Conservation (phyloP, 2,888 invertebrate species). For the Drosophila sordidula region DNA sequence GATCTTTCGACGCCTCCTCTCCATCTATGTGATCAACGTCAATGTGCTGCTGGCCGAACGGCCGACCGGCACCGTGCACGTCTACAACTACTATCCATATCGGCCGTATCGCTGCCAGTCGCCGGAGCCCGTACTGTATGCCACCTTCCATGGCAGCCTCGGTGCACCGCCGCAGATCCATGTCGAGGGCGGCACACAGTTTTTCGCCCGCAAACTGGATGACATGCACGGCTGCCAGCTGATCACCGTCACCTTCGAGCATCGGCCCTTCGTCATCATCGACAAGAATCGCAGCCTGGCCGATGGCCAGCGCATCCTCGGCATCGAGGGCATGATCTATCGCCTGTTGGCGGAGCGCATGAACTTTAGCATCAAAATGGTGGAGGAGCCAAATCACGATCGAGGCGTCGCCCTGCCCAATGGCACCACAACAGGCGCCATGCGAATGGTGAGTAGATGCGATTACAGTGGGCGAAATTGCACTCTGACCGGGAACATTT, state of each 20-base stretch:
- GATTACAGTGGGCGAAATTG: neutral
- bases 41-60: slow-evolving; percentile 69
- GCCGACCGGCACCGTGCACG: slow-evolving; percentile 43
- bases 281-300: slow-evolving; percentile 20
- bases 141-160: slow-evolving; percentile 59
- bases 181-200: slow-evolving; percentile 29
- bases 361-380: slow-evolving; percentile 79
- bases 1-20: slow-evolving; percentile 79
- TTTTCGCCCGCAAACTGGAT: slow-evolving; percentile 72
- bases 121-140: slow-evolving; percentile 64
- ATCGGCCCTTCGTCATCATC: slow-evolving; percentile 73
- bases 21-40: slow-evolving; percentile 78
- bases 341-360: slow-evolving; percentile 71
- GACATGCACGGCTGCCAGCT: slow-evolving; percentile 81
- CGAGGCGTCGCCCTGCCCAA: slow-evolving; percentile 72
- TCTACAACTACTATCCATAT: slow-evolving; percentile 82
- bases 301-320: slow-evolving; percentile 49
- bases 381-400: slow-evolving; percentile 29
- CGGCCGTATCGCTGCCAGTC: slow-evolving; percentile 68
- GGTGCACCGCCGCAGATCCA: slow-evolving; percentile 34
- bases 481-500: too few species aligned
- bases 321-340: slow-evolving; percentile 82
- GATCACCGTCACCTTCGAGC: slow-evolving; percentile 67
- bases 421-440: slow-evolving; percentile 79
- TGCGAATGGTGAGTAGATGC: slow-evolving; percentile 67